Base-by-base conservation (phyloP, 2,797 vertebrate species). In the Garrulus glandarius region DNA sequence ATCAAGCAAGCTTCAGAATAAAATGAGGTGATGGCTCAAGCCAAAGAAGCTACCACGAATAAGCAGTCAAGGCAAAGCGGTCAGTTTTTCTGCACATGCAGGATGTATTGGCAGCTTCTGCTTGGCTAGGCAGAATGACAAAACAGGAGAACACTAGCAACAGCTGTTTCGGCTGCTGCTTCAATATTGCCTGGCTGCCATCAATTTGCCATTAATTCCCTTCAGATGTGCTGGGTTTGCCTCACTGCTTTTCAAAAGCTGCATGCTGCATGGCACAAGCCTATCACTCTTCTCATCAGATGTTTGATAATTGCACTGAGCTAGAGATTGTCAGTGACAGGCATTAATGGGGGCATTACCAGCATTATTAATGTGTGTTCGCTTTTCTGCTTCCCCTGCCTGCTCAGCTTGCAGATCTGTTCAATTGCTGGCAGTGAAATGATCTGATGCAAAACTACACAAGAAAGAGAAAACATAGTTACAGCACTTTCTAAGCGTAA, bases 161-260 rank as follows among this genome's bases (percentile, higher is more conserved):
- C 95, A 94, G 87, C 91, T 94, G 88, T 81, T 94, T 39, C 0
- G 0, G 27, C 43, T 57, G 55, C 68, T 39, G 27, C 56, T 68
- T 87, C 84, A 64, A 8, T 76, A 63, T 46, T 76, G 81, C 55
- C 74, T 20, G 56, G 46, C 67, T 89, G 57, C 52, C 24, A 9
- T 32, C 29, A 75, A 19, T 43, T 92, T 59, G 30, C 34, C 43
- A 63, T 65, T 85, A 94, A 95, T 89, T 94, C 68, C 70, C 39
- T 77, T 94, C 90, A 89, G 84, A 89, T 10, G 29, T 55, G 36
- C 59, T 1, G 5, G 26, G 46, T 57, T 71, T 76, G 10, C 76
- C 43, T 47, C 32, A 23, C 37, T 67, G 64, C 41, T 80, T 79
- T 83, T 37, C 68, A 50, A 65, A 80, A 11, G 12, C 53, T 75